A percentile compares a stretch with the other conserved stretches of the same genome.
phyloP scores from a whole-genome alignment of 2,113 vertebrate species.

The Tenebrosternarchus preto region DNA sequence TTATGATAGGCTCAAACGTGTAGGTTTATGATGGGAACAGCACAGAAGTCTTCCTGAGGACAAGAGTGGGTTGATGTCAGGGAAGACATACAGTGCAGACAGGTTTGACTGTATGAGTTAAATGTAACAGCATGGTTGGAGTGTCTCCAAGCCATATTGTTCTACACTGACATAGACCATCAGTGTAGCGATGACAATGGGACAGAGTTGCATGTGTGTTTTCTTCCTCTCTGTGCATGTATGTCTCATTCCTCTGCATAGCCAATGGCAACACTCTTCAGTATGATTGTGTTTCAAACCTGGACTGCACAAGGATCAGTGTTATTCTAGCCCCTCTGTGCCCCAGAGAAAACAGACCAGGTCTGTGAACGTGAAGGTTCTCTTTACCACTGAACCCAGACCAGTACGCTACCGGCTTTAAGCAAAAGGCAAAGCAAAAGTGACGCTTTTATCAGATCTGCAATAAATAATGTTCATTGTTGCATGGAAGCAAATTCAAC shows the following conservation, averaged over 20 bases:
- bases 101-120: conserved; percentile 46
- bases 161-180: conserved; percentile 43
- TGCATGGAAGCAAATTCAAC: conserved; percentile 83
- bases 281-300: conserved; percentile 48
- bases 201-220: conserved; percentile 16
- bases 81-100: conserved; percentile 44
- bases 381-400: conserved; percentile 60
- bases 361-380: conserved; percentile 69
- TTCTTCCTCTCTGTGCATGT: conserved; percentile 25
- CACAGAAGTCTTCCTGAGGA: conserved; percentile 16
- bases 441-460: conserved; percentile 78
- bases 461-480: conserved; percentile 85
- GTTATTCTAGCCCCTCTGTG: conserved; percentile 29
- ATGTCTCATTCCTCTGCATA: conserved; percentile 41
- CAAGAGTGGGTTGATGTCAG: conserved; percentile 32
- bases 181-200: conserved; percentile 45
- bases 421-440: conserved; percentile 77
- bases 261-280: conserved; percentile 15
- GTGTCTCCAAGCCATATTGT: conserved; percentile 52
- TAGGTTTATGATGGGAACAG: conserved; percentile 34
- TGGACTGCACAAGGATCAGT: conserved; percentile 18
- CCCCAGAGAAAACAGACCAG: conserved; percentile 14
- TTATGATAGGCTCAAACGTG: conserved; percentile 49
- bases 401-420: conserved; percentile 65
- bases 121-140: conserved; percentile 49